Base-by-base conservation (phyloP, 2,113 vertebrate genomes). In the Climacteris rufus region DNA sequence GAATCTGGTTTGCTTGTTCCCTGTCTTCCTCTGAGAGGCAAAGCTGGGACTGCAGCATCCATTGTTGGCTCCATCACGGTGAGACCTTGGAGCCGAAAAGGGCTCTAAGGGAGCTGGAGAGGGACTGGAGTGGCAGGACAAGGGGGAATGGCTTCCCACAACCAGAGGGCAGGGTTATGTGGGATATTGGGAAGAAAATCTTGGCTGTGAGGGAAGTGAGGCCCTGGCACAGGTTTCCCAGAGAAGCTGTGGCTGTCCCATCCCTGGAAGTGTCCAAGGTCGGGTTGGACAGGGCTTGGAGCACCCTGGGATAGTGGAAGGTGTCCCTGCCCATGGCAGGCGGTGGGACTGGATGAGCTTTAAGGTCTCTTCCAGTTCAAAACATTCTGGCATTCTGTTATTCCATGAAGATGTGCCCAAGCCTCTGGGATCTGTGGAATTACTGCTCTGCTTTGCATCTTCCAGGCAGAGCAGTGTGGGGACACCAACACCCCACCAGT, bases 201-300 rank as follows among this genome's bases (percentile, higher is more conserved):
- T 0, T n/a, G 4, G 5, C 28, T 39, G 28, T 0, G 5, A 61
- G 47, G 39, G 12, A 44, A 39, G 14, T 7, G 0, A 68, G 44
- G 42, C 25, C 20, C 44, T 66, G 61, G 53, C 52, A 35, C 61
- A 30, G 70, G 28, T 10, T 68, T 27, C 18, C 37, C 53, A 77
- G 27, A 77, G 63, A 0, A 68, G 53, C 37, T 60, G 53, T 12
- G 45, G 45, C 37, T 87, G 72, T 23, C 15, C 72, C 54, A 52
- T 53, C 39, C 54, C 64, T 69, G 84, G 18, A 0, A 60, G 21
- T 52, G 83, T 0, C 25, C 72, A 3, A 45, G 39, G 18, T 1
- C 5, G 33, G 28, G 19, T 0, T 87, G 63, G 63, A 69, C 0
- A 1, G 9, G 9, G 16, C 17, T 56, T 6, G 35, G 66, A 80